A percentile compares a stretch with the other conserved stretches of the same genome.
phyloP scores from a whole-genome alignment of 35 echinoderm and acorn worm species.

The Ophioderma brevispina region DNA sequence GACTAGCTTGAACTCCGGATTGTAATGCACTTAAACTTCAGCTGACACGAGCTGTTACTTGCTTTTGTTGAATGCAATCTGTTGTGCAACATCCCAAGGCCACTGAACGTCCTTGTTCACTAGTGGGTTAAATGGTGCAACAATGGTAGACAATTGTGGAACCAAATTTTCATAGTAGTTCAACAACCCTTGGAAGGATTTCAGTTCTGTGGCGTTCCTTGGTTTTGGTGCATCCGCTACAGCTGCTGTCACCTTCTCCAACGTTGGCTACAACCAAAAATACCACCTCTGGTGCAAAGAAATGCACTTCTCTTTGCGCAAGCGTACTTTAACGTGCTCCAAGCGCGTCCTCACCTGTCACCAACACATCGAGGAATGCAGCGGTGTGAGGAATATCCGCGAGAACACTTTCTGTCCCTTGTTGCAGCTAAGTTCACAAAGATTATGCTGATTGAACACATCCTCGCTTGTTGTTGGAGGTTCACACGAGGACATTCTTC shows the following conservation, averaged over 20 bases:
- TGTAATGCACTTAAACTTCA: constrained; percentile 5
- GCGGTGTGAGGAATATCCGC: too few species aligned
- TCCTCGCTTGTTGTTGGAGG: too few species aligned
- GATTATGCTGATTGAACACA: too few species aligned
- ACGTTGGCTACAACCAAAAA: constrained; percentile 51
- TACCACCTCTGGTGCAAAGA: constrained; percentile 19
- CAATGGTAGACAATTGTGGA: constrained; percentile 19
- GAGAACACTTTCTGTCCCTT: too few species aligned
- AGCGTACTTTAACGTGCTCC: constrained; percentile 32
- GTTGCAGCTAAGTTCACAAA: too few species aligned
- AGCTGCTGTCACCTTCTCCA: constrained; percentile 75
- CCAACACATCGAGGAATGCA: too few species aligned
- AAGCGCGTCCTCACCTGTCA: constrained; percentile 35
- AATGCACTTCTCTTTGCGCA: constrained; percentile 69
- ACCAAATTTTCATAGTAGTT: constrained; percentile 71
- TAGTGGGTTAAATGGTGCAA: constrained; percentile 34
- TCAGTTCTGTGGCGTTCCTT: constrained; percentile 31
- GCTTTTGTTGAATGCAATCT: background rate
- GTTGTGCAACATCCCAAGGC: background rate
- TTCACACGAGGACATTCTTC: too few species aligned
- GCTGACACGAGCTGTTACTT: constrained; percentile 27
- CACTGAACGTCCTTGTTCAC: constrained; percentile 21
- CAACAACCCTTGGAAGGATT: constrained; percentile 41
- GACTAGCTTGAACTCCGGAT: constrained; percentile 10
- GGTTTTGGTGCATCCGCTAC: constrained; percentile 51